Evolutionary conservation across 2,888 invertebrate genomes (phyloP).

Genomic region (Spodoptera picta): DNA sequence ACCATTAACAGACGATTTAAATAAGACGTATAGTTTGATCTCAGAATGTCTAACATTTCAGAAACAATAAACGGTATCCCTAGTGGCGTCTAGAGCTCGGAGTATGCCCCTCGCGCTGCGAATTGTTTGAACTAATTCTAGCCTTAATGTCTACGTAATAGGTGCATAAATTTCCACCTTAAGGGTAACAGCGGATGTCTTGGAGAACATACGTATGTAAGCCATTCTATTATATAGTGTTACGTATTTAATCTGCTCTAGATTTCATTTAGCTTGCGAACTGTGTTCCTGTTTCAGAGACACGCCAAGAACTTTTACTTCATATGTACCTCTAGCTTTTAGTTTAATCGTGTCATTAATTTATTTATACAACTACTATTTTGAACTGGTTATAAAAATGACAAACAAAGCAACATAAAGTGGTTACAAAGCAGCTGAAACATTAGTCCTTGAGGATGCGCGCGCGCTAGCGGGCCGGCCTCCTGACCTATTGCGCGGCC

Average conservation of each 20-base stretch:
- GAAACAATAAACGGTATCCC: constrained; percentile 45
- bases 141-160: constrained; percentile 60
- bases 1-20: constrained; percentile 5
- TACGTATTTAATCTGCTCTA: constrained; percentile 14
- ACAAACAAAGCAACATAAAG: constrained; percentile 46
- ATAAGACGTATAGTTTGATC: constrained; percentile 17
- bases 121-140: constrained; percentile 77
- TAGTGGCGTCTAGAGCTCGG: constrained; percentile 49
- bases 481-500: constrained; percentile 84
- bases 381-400: constrained; percentile 10
- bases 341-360: too few relatives aligned
- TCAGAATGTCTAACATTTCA: constrained; percentile 28
- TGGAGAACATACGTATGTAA: constrained; percentile 31
- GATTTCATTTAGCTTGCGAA: constrained; percentile 19
- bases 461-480: constrained; percentile 78
- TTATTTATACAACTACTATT: constrained; percentile 1
- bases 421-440: constrained; percentile 70
- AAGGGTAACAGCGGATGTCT: constrained; percentile 51
- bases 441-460: constrained; percentile 73
- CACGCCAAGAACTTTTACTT: constrained; percentile 5
- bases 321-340: not conserved
- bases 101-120: constrained; percentile 67
- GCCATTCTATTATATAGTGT: constrained; percentile 25
- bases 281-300: constrained; percentile 10
- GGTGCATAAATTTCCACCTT: constrained; percentile 54